A percentile compares a stretch with the other conserved stretches of the same genome.
These are phyloP conservation scores for Speoplatyrhinus poulsoni DNA, from an alignment of 2,113 vertebrate species.

Conservation along the genomic window DNA sequence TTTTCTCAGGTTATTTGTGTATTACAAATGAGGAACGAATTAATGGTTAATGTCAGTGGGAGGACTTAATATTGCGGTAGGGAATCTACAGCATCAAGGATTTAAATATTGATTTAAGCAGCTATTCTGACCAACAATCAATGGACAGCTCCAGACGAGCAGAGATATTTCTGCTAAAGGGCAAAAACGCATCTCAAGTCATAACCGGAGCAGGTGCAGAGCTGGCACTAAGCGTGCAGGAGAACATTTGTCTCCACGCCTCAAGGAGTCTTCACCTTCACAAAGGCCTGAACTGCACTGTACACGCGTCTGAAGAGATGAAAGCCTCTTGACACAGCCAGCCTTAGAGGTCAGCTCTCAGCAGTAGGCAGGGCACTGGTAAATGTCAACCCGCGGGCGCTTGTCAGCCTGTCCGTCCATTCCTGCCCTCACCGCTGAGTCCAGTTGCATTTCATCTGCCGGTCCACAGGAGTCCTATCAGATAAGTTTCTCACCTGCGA, in stretches of 20 bases:
- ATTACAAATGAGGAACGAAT: too few relatives aligned
- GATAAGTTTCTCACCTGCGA: conserved; percentile 7
- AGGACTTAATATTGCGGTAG: too few relatives aligned
- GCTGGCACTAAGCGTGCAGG: background rate
- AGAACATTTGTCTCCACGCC: background rate
- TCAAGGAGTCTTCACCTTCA: conserved; percentile 3
- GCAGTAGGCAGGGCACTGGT: conserved; percentile 21
- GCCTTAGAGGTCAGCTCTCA: conserved; percentile 23
- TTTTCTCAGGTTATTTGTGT: too few relatives aligned
- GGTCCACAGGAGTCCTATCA: conserved; percentile 18
- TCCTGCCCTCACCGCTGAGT: conserved; percentile 14
- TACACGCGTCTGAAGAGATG: conserved; percentile 14
- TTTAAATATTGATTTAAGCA: too few relatives aligned
- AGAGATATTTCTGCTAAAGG: background rate
- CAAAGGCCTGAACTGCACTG: conserved; percentile 18
- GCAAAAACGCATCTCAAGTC: background rate
- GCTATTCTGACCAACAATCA: too few relatives aligned
- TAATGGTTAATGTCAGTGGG: too few relatives aligned
- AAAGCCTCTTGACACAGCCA: conserved; percentile 31
- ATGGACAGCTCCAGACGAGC: too few relatives aligned
- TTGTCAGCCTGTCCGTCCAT: conserved; percentile 27
- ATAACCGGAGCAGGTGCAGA: background rate
- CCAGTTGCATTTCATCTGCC: conserved; percentile 33
- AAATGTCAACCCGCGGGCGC: conserved; percentile 25
- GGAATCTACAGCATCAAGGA: too few relatives aligned